These are phyloP conservation scores for Limenitis camilla DNA, from an alignment of 2,888 invertebrate genomes.

Conservation along the genomic window DNA sequence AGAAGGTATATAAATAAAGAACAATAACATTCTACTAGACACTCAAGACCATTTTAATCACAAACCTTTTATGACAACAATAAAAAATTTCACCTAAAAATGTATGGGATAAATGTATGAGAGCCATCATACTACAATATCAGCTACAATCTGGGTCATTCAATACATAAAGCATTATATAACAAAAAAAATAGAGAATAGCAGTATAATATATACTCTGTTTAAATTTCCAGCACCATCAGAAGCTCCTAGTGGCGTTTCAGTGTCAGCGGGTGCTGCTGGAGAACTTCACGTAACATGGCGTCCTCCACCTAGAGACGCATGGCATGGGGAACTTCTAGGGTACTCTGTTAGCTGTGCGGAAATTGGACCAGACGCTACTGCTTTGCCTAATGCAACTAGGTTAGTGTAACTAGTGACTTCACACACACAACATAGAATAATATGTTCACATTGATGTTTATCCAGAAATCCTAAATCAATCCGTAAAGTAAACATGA, in stretches of 20 bases:
- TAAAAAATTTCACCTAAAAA: no score
- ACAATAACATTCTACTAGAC: no score
- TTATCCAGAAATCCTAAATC: no score
- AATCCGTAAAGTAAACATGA: neutral
- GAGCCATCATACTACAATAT: neutral
- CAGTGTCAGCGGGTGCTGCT: conserved; percentile 79
- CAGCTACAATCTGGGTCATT: neutral
- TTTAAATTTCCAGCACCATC: conserved; percentile 72
- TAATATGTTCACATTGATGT: no score
- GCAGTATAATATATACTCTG: no score
- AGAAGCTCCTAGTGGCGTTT: conserved; percentile 80
- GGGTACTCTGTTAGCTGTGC: conserved; percentile 83
- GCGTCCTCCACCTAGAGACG: conserved; percentile 82
- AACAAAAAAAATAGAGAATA: no score
- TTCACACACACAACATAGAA: no score
- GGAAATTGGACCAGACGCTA: conserved; percentile 71
- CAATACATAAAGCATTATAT: no score
- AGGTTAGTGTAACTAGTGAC: conserved; percentile 40
- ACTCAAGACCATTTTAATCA: no score
- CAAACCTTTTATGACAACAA: no score
- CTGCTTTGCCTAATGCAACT: conserved; percentile 39
- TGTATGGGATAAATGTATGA: neutral
- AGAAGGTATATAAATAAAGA: conserved; percentile 75
- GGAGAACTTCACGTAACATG: conserved; percentile 83
- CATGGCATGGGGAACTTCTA: conserved; percentile 83